Conservation (phyloP, 1,140 invertebrate species). For the Drosophila ambigua region DNA sequence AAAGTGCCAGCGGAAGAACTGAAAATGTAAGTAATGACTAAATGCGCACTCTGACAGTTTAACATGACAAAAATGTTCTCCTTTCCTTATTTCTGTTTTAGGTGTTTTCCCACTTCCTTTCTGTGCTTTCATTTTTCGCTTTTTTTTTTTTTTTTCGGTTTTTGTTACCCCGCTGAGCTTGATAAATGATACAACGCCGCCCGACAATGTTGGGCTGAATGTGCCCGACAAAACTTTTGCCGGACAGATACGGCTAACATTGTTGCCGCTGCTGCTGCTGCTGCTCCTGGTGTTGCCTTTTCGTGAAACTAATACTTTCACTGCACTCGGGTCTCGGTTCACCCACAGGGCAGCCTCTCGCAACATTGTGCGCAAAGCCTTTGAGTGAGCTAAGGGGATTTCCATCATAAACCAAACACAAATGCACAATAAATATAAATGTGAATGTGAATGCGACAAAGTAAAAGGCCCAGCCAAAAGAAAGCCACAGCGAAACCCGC, state of each 20-base stretch:
- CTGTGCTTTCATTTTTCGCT: slow-evolving; percentile 17
- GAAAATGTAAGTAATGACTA: slow-evolving; percentile 80
- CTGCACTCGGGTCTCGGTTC: slow-evolving; percentile 28
- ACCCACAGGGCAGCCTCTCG: slow-evolving; percentile 27
- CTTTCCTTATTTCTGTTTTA: slow-evolving; percentile 65
- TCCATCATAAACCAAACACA: slow-evolving; percentile 70
- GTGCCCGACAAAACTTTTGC: slow-evolving; percentile 44
- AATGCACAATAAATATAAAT: slow-evolving; percentile 69
- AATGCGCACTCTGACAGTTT: slow-evolving; percentile 81
- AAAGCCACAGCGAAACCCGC: slow-evolving; percentile 8
- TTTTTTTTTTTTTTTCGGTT: neutral
- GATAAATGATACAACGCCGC: slow-evolving; percentile 69
- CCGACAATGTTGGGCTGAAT: slow-evolving; percentile 35
- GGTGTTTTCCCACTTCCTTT: slow-evolving; percentile 38
- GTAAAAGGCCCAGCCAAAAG: slow-evolving; percentile 36
- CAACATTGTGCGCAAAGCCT: slow-evolving; percentile 43
- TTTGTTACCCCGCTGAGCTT: slow-evolving; percentile 50
- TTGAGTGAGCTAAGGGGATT: slow-evolving; percentile 67
- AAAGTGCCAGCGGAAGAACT: slow-evolving; percentile 26
- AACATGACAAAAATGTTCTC: slow-evolving; percentile 79
- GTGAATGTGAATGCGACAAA: slow-evolving; percentile 49
- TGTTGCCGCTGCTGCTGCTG: slow-evolving; percentile 21
- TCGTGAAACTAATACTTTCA: slow-evolving; percentile 42
- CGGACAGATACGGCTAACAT: slow-evolving; percentile 55
- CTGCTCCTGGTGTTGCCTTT: neutral